Percentiles rank a stretch among this genome's conserved stretches.
phyloP scores from a whole-genome alignment of 1,140 invertebrate genomes.

The Theocolax elegans region DNA sequence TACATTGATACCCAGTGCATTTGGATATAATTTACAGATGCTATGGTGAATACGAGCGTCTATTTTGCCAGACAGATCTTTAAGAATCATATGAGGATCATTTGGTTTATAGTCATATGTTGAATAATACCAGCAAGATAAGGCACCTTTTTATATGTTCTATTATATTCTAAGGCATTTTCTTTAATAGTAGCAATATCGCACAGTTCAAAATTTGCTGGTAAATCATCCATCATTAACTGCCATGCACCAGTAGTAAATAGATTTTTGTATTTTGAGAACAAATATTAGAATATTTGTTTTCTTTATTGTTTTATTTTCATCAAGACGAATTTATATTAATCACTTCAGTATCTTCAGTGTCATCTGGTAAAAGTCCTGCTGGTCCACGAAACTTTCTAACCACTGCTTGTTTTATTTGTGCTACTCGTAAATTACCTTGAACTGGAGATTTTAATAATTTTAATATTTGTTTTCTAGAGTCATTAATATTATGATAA shows the following conservation, averaged over 20 bases:
- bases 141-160: conserved; percentile 50
- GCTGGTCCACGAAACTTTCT: conserved; percentile 65
- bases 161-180: conserved; percentile 46
- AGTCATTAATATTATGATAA: neutral
- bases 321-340: conserved; percentile 26
- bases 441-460: neutral
- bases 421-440: neutral
- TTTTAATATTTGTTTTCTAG: conserved; percentile 12
- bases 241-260: conserved; percentile 61
- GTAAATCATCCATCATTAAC: conserved; percentile 58
- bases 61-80: conserved; percentile 59
- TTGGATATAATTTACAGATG: conserved; percentile 56
- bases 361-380: conserved; percentile 56
- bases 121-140: conserved; percentile 60
- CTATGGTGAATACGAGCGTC: conserved; percentile 58
- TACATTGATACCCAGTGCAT: conserved; percentile 54
- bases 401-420: conserved; percentile 42
- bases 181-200: conserved; percentile 57
- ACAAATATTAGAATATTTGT: conserved; percentile 48
- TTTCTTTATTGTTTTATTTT: conserved; percentile 23
- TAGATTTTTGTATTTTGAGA: conserved; percentile 61
- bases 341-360: conserved; percentile 33
- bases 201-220: conserved; percentile 51
- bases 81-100: conserved; percentile 58
- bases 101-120: conserved; percentile 53